Evolutionary conservation across 2,888 invertebrate genomes (phyloP), one percentile per base, ranked within the genome.

Genomic region (Cephalotes varians): DNA sequence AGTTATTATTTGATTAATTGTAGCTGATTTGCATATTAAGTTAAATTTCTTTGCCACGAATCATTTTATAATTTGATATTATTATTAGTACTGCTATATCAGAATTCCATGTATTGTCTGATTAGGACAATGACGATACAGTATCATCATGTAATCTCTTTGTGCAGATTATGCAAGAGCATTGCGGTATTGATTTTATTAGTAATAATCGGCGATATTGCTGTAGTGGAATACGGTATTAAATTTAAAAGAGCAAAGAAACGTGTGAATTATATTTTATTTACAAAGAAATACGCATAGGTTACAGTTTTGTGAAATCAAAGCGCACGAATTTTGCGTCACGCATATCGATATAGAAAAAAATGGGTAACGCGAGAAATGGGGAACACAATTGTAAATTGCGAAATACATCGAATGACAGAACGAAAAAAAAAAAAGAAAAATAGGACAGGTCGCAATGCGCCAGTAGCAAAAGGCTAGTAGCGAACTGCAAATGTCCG

Each of bases 331-430:
- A 76, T 76, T 76, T 54, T 65, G 69, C 54, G 18, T 56, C 44
- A 77, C 31, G 44, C 72, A 71, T 71, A 79, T 79, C 56, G 71
- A 31, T 71, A 56, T 15, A 21, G 47, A 12, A 54, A 77, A 77
- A 71, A 71, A 79, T 67, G 37, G 21, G 56, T 79, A 79, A 79
- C 56, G 56, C 56, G 72, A 58, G 72, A n/a, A n/a, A n/a, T n/a
- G n/a, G n/a, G n/a, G n/a, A 56, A 72, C 12, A 12, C 44, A 56
- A 79, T 79, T 79, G 77, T 79, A 56, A 79, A 79, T 79, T 79
- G 77, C n/a, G 72, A 56, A 44, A 40, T 76, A 62, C 54, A 81
- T 54, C 31, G 79, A 81, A 79, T 40, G 54, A 54, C 51, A 44
- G 54, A 47, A 25, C 4, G 28, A 56, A n/a, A 62, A 28, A 62